Percentiles rank a stretch among this genome's conserved stretches.
Evolutionary conservation across 2,797 vertebrate species (phyloP).

Genomic region (Micrastur ruficollis): DNA sequence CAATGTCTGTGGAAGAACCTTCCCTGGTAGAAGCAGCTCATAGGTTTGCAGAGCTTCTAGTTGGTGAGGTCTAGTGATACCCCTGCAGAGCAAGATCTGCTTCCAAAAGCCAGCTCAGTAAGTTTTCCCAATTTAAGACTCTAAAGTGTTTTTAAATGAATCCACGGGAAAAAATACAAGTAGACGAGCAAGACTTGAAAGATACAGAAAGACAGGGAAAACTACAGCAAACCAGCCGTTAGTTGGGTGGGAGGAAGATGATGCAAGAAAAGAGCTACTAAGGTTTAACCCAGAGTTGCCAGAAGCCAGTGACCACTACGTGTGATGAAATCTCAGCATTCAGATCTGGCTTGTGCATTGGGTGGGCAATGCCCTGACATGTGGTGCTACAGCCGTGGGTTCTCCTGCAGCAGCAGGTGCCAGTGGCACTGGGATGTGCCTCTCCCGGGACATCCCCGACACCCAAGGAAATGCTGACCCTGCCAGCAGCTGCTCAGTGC

Average conservation of each 20-base stretch:
- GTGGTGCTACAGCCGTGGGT: fast-evolving
- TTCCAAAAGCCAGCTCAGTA: neutral
- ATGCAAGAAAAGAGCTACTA: neutral
- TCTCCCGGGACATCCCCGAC: fast-evolving
- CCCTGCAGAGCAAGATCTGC: neutral
- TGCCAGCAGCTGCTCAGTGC: neutral
- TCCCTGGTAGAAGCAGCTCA: neutral
- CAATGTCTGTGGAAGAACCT: neutral
- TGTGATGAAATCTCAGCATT: fast-evolving
- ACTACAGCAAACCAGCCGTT: neutral
- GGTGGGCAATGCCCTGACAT: fast-evolving
- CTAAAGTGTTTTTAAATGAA: neutral
- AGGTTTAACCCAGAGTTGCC: neutral
- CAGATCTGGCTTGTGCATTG: too few relatives aligned
- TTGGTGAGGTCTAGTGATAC: neutral
- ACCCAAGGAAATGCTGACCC: fast-evolving
- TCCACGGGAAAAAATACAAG: neutral
- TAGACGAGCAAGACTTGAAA: neutral
- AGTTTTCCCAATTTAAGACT: neutral
- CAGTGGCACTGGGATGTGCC: neutral
- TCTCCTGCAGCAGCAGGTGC: neutral
- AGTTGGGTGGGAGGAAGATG: neutral
- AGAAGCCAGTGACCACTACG: too few relatives aligned
- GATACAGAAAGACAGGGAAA: neutral
- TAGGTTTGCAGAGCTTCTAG: neutral